These are phyloP conservation scores for Caradrina kadenii DNA, from an alignment of 2,888 invertebrate species.

Conservation along the genomic window DNA sequence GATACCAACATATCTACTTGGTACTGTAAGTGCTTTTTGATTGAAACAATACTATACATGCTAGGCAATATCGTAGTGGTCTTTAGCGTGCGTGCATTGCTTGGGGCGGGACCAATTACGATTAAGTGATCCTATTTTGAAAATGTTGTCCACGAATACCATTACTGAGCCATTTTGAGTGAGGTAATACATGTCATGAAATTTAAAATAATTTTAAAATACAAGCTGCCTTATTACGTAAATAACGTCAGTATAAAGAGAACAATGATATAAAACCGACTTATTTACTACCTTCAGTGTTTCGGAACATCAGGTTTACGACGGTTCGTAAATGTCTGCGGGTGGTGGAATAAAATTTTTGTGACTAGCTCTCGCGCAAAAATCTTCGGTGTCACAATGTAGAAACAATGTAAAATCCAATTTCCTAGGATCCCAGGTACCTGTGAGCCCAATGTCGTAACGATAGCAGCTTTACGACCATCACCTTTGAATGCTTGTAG, in stretches of 20 bases:
- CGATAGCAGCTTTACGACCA: conserved; percentile 72
- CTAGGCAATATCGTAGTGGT: conserved; percentile 14
- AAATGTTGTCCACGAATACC: neutral
- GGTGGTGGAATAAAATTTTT: conserved; percentile 74
- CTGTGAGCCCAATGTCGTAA: conserved; percentile 52
- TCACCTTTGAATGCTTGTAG: conserved; percentile 63
- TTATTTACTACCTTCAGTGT: conserved; percentile 64
- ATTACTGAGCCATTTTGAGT: neutral
- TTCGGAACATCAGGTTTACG: conserved; percentile 75
- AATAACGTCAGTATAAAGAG: conserved; percentile 57
- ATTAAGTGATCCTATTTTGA: neutral
- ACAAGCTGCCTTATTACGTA: conserved; percentile 31
- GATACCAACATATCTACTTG: conserved; percentile 73
- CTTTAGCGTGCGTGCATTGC: neutral
- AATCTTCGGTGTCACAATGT: conserved; percentile 64
- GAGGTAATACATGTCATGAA: neutral
- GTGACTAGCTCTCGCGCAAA: conserved; percentile 69
- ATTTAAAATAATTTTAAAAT: conserved; percentile 18
- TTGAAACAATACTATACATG: conserved; percentile 60
- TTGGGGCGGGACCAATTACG: neutral
- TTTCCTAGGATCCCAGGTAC: conserved; percentile 70
- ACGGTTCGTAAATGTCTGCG: conserved; percentile 74
- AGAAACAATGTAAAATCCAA: conserved; percentile 79
- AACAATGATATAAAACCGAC: conserved; percentile 62
- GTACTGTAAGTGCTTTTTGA: conserved; percentile 64